phyloP scores from a whole-genome alignment of 2,797 vertebrate genomes.

The Mormyrus hasselquistii region DNA sequence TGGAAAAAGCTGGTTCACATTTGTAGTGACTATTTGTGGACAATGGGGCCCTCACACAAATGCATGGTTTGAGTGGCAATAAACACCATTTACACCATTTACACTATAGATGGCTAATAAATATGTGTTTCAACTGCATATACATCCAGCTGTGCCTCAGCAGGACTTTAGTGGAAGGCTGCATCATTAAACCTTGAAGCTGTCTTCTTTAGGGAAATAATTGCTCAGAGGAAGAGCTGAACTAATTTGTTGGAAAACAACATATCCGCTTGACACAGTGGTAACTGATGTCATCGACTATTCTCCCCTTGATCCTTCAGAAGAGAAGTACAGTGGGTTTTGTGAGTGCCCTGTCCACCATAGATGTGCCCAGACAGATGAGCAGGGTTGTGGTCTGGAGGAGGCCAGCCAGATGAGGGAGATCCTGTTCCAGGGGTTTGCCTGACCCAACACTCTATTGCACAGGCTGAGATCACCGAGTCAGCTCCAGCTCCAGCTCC shows the following conservation, averaged over 20 bases:
- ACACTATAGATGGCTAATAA: slow-evolving; percentile 44
- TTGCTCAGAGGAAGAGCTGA: slow-evolving; percentile 57
- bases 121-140: slow-evolving; percentile 47
- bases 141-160: slow-evolving; percentile 43
- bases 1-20: background rate
- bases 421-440: background rate
- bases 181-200: slow-evolving; percentile 52
- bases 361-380: slow-evolving; percentile 22
- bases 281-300: slow-evolving; percentile 26
- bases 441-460: background rate
- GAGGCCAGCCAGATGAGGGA: background rate
- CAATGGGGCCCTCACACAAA: background rate
- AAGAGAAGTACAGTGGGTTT: slow-evolving; percentile 6
- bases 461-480: slow-evolving; percentile 20
- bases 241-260: slow-evolving; percentile 60
- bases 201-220: slow-evolving; percentile 65
- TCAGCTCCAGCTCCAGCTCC: slow-evolving; percentile 17
- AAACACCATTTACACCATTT: slow-evolving; percentile 24
- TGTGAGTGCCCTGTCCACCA: slow-evolving; percentile 8
- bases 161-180: slow-evolving; percentile 26
- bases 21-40: background rate
- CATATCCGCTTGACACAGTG: slow-evolving; percentile 34
- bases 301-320: slow-evolving; percentile 25
- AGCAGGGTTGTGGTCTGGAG: background rate
- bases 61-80: background rate